These are phyloP conservation scores for Arnoldichthys spilopterus DNA, from an alignment of 2,797 vertebrate genomes.

Conservation along the genomic window DNA sequence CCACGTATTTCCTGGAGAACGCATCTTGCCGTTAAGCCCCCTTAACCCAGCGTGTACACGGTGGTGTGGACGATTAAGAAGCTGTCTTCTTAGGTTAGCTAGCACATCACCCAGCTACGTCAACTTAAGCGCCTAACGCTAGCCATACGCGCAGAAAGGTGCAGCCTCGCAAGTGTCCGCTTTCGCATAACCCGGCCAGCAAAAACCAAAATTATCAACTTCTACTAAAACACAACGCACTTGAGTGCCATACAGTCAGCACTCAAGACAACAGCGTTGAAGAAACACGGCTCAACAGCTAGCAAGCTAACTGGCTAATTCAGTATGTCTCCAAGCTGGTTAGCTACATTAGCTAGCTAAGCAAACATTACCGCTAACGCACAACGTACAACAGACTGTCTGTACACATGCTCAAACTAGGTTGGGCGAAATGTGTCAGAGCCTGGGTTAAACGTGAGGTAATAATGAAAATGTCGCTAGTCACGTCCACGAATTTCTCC, in stretches of 20 bases:
- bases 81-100: slow-evolving; percentile 54
- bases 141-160: slow-evolving; percentile 35
- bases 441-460: not conserved
- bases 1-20: slow-evolving; percentile 57
- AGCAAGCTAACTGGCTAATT: not conserved
- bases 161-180: slow-evolving; percentile 10
- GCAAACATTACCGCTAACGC: slow-evolving; percentile 4
- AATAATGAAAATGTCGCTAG: not conserved
- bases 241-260: not conserved
- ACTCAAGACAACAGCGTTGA: not conserved
- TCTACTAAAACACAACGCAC: not conserved
- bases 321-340: not conserved
- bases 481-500: not conserved
- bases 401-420: not conserved
- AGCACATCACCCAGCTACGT: slow-evolving; percentile 62
- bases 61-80: slow-evolving; percentile 65
- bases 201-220: not conserved
- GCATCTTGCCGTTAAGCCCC: slow-evolving; percentile 60
- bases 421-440: not conserved
- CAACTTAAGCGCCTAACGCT: slow-evolving; percentile 16
- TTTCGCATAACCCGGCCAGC: slow-evolving; percentile 20
- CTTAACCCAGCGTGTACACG: slow-evolving; percentile 51
- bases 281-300: too few relatives aligned
- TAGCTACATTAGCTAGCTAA: slow-evolving; percentile 26
- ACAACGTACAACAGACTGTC: not conserved